A percentile compares a stretch with the other conserved stretches of the same genome.
Conservation (phyloP, 35 echinoderm and acorn worm genomes). For the Heliocidaris erythrogramma region DNA sequence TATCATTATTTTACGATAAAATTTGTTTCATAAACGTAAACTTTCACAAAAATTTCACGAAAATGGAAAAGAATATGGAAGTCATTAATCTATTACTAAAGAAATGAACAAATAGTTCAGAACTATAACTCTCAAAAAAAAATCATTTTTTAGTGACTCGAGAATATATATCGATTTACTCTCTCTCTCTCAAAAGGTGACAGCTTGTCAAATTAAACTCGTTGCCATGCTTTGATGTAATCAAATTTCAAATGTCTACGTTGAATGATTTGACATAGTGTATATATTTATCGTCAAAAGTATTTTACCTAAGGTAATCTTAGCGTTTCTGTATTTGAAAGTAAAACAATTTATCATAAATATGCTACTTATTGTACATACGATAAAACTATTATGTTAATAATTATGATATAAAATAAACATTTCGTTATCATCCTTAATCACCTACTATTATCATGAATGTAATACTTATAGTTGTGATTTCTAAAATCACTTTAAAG, state of each 20-base stretch:
- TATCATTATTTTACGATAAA: no score
- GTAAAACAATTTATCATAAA: neutral
- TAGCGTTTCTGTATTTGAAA: neutral
- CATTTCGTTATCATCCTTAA: neutral
- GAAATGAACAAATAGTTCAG: neutral
- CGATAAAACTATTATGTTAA: neutral
- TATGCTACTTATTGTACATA: slow-evolving; percentile 12
- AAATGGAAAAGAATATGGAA: no score
- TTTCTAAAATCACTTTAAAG: neutral
- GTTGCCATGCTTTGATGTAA: neutral
- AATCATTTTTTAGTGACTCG: neutral
- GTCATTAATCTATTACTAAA: neutral
- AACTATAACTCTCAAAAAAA: no score
- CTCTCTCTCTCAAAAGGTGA: neutral
- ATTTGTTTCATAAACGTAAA: no score
- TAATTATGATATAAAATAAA: neutral
- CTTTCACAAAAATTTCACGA: no score
- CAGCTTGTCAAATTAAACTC: neutral
- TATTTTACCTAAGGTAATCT: neutral
- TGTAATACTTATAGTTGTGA: neutral
- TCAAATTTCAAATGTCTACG: neutral
- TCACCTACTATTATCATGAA: neutral
- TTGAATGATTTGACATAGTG: neutral
- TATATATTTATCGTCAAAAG: neutral
- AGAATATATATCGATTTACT: neutral